These are phyloP conservation scores for Acanthurus tractus DNA, from an alignment of 2,797 vertebrate species.

Conservation along the genomic window DNA sequence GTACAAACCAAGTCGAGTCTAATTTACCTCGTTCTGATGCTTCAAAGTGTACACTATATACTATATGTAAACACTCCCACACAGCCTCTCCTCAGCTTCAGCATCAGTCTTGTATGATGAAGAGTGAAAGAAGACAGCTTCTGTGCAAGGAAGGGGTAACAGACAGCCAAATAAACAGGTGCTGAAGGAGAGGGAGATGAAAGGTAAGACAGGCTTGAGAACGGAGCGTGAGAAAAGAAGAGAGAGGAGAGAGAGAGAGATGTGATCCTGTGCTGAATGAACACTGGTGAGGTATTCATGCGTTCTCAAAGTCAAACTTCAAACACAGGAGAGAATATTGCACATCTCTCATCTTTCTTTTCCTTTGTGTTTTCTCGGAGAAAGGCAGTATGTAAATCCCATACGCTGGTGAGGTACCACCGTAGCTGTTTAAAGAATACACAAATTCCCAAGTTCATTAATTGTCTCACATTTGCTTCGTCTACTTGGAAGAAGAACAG, in stretches of 20 bases:
- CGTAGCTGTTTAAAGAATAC: conserved; percentile 38
- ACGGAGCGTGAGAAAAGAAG: conserved; percentile 19
- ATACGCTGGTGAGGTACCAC: neutral
- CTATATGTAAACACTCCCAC: conserved; percentile 35
- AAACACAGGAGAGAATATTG: conserved; percentile 42
- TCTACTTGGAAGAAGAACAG: neutral
- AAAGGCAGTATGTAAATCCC: conserved; percentile 28
- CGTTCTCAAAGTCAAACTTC: conserved; percentile 54
- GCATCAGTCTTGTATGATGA: conserved; percentile 22
- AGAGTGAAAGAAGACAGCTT: conserved; percentile 18
- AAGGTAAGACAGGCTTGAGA: conserved; percentile 44
- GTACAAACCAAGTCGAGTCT: conserved; percentile 12
- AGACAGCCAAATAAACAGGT: conserved; percentile 55
- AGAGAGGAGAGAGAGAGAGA: conserved; percentile 26
- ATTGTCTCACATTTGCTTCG: conserved; percentile 33
- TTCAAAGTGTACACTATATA: neutral
- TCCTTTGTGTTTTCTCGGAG: conserved; percentile 33
- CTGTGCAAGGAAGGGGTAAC: neutral
- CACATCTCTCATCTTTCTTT: conserved; percentile 43
- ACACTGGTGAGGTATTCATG: conserved; percentile 55
- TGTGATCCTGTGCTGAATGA: conserved; percentile 52
- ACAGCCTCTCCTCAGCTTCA: conserved; percentile 8
- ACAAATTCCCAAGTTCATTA: conserved; percentile 39
- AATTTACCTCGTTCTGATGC: conserved; percentile 29
- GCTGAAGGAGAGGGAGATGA: conserved; percentile 45